A percentile compares a stretch with the other conserved stretches of the same genome.
Evolutionary conservation across 1,140 invertebrate species (phyloP).

Genomic region (Pseudachorutes palmiensis): DNA sequence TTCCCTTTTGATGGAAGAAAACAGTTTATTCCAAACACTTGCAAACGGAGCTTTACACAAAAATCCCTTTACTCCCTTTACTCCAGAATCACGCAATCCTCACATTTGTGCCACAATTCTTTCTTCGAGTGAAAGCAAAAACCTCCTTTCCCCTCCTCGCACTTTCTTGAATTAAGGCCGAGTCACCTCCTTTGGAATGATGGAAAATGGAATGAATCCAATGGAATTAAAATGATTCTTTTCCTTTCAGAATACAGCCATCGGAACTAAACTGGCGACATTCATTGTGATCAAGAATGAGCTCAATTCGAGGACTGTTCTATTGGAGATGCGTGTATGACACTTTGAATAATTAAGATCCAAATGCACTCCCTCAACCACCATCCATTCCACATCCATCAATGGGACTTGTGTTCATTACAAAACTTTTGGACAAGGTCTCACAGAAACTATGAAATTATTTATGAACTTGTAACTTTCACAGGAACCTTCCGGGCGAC

Average conservation of each 20-base stretch:
- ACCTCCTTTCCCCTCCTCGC: background rate
- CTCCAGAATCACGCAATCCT: conserved; percentile 8
- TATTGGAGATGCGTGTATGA: conserved; percentile 33
- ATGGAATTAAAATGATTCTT: conserved; percentile 12
- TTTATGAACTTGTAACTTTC: background rate
- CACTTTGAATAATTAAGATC: background rate
- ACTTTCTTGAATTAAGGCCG: background rate
- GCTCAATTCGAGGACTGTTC: conserved; percentile 31
- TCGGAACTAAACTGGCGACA: conserved; percentile 26
- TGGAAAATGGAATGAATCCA: background rate
- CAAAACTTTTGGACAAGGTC: background rate
- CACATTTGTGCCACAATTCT: conserved; percentile 16
- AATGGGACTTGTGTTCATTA: background rate
- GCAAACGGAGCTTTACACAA: too few relatives aligned
- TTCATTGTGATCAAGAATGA: conserved; percentile 36
- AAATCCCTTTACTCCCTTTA: too few relatives aligned
- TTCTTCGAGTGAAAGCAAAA: conserved; percentile 5
- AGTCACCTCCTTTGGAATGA: background rate
- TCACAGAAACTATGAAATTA: background rate
- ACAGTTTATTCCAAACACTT: too few relatives aligned
- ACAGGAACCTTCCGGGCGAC: conserved; percentile 23
- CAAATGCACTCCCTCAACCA: too few relatives aligned
- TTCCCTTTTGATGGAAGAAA: too few relatives aligned
- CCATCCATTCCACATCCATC: too few relatives aligned
- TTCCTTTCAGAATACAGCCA: conserved; percentile 20